Conservation (phyloP, 2,113 vertebrate species). For the Lasiurus cinereus region DNA sequence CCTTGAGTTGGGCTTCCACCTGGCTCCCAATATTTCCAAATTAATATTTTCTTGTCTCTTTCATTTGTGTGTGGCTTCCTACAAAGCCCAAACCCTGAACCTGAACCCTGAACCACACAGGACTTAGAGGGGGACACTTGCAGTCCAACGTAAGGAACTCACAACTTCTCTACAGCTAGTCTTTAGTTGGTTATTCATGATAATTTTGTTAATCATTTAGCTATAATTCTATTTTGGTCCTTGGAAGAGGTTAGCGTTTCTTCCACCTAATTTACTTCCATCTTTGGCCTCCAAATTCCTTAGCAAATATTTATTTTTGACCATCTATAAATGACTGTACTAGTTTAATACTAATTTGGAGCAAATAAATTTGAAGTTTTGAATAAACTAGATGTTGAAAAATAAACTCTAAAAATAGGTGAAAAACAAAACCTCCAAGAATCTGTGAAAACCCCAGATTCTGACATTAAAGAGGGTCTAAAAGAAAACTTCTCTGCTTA, state of each 20-base stretch:
- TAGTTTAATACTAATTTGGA: not conserved
- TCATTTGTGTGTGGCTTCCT: too few relatives aligned
- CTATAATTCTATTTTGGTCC: not conserved
- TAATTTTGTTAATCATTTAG: not conserved
- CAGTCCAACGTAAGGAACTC: too few relatives aligned
- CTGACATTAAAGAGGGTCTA: not conserved
- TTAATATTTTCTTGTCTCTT: too few relatives aligned
- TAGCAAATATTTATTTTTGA: not conserved
- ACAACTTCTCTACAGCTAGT: not conserved
- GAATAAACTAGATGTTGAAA: not conserved
- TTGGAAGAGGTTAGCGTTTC: not conserved
- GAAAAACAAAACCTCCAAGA: not conserved
- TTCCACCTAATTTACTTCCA: not conserved
- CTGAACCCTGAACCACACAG: too few relatives aligned
- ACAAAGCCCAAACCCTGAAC: too few relatives aligned
- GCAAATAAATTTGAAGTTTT: not conserved
- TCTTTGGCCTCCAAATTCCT: not conserved
- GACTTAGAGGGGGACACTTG: too few relatives aligned
- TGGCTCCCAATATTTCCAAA: too few relatives aligned
- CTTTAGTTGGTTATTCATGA: not conserved
- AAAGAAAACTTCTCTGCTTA: not conserved
- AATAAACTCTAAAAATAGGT: not conserved
- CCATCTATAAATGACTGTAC: not conserved
- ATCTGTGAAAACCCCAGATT: not conserved
- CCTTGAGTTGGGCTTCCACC: too few relatives aligned